phyloP scores from a whole-genome alignment of 2,888 invertebrate genomes.

The Sarcophaga carnaria region DNA sequence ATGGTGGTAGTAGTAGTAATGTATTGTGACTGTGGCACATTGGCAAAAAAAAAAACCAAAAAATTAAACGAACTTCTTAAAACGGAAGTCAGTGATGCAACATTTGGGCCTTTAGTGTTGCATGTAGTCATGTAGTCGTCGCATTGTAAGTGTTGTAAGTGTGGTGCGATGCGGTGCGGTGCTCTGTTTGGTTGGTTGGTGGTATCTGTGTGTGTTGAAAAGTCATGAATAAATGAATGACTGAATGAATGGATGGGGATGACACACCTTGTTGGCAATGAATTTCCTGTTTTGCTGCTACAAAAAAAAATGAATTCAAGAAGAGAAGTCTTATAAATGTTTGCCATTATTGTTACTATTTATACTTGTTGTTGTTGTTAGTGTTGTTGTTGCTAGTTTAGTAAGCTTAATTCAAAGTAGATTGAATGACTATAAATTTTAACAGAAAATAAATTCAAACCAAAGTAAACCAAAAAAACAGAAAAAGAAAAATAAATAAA shows the following conservation, averaged over 20 bases:
- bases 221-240: neutral
- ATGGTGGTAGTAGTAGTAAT: too few species aligned
- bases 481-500: too few species aligned
- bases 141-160: too few species aligned
- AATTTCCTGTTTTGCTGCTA: slow-evolving; percentile 67
- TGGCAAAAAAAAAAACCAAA: neutral
- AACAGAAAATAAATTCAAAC: slow-evolving; percentile 17
- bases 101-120: slow-evolving; percentile 54
- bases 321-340: slow-evolving; percentile 67
- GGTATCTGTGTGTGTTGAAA: slow-evolving; percentile 17
- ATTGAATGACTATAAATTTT: slow-evolving; percentile 51
- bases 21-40: neutral
- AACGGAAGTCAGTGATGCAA: slow-evolving; percentile 68
- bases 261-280: slow-evolving; percentile 69
- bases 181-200: too few species aligned
- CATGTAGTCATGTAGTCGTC: neutral
- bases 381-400: slow-evolving; percentile 31
- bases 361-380: slow-evolving; percentile 2
- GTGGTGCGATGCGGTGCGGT: too few species aligned
- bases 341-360: slow-evolving; percentile 37
- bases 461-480: too few species aligned
- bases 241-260: neutral
- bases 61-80: slow-evolving; percentile 17
- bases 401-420: slow-evolving; percentile 58
- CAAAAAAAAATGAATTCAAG: neutral